Evolutionary conservation across 2,113 vertebrate species (phyloP).

Genomic region (Nicator chloris): DNA sequence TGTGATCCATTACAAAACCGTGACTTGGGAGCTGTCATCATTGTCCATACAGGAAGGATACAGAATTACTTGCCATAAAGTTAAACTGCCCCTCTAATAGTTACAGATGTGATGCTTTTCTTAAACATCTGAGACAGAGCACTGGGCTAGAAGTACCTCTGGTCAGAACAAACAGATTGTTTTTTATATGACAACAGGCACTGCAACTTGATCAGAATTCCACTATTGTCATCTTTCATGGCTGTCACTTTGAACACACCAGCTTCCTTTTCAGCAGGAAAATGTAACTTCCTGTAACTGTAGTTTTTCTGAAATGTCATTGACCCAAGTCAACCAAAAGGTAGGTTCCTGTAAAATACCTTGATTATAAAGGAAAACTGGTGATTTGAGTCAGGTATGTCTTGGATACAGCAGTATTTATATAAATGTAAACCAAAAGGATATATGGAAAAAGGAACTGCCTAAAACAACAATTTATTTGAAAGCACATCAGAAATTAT

Average conservation of each 20-base stretch:
- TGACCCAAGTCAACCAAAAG: not conserved
- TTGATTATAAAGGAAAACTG: not conserved
- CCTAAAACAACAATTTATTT: not conserved
- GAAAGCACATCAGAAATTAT: not conserved
- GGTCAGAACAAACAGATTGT: not conserved
- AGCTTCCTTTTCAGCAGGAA: constrained; percentile 32
- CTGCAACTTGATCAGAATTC: not conserved
- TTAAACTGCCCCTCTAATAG: not conserved
- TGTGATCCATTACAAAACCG: not conserved
- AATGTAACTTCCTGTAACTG: constrained; percentile 1
- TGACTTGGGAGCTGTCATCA: not conserved
- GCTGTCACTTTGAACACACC: not conserved
- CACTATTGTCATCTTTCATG: not conserved
- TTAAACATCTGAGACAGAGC: not conserved
- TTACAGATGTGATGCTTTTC: not conserved
- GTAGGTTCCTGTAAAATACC: not conserved
- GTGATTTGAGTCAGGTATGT: not conserved
- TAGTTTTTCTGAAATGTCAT: not conserved
- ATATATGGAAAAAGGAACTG: not conserved
- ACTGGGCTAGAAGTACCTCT: not conserved
- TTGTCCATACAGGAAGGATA: not conserved
- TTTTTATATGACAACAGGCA: not conserved
- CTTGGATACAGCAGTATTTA: not conserved
- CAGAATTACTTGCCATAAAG: not conserved
- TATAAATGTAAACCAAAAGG: not conserved